These are phyloP conservation scores for Polydrusus pterygomalis DNA, from an alignment of 2,888 invertebrate genomes.

Conservation along the genomic window DNA sequence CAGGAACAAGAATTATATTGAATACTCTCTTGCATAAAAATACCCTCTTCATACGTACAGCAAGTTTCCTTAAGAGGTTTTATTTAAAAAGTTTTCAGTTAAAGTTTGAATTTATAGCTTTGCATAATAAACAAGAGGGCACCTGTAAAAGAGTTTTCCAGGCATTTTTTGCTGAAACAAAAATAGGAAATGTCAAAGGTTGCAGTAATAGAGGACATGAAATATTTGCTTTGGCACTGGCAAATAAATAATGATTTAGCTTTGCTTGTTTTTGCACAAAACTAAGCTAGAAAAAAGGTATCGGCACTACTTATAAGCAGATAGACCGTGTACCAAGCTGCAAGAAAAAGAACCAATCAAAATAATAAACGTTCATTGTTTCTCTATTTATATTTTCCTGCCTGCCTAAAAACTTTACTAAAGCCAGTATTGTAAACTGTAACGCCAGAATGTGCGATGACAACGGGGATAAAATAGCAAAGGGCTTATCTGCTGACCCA, in stretches of 20 bases:
- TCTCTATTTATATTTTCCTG: not conserved
- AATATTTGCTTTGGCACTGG: not conserved
- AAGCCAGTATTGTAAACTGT: not conserved
- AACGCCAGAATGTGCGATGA: not conserved
- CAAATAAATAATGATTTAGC: not conserved
- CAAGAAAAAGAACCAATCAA: no score
- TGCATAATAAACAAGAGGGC: slow-evolving; percentile 7
- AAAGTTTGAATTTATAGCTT: slow-evolving; percentile 9
- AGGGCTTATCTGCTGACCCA: slow-evolving; percentile 3
- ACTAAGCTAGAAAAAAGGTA: no score
- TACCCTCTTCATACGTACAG: not conserved
- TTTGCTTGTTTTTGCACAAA: no score
- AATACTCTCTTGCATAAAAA: slow-evolving; percentile 10
- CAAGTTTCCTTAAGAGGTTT: slow-evolving; percentile 14
- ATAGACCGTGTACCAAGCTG: no score
- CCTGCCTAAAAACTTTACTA: not conserved
- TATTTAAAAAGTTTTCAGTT: slow-evolving; percentile 10
- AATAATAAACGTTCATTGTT: no score
- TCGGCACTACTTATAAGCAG: no score
- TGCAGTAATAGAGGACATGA: not conserved
- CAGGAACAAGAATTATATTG: slow-evolving; percentile 3
- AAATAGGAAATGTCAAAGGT: not conserved
- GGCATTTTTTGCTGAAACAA: not conserved
- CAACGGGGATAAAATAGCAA: slow-evolving; percentile 11
- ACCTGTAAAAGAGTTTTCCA: not conserved